Conservation (phyloP, 1,140 invertebrate genomes). For the Bombus waltoni region DNA sequence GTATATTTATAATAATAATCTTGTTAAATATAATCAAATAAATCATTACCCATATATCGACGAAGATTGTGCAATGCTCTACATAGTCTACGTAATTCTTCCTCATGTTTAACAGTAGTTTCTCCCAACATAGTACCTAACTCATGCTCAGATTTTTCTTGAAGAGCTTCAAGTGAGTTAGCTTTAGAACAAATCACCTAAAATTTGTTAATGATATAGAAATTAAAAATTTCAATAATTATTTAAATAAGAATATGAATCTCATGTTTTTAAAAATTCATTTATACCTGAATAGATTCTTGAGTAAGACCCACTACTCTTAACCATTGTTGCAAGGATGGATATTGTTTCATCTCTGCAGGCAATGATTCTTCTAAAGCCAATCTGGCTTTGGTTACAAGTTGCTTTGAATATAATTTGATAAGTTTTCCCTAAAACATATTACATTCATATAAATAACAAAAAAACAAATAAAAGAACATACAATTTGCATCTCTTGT, state of each 20-base stretch:
- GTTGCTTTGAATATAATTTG: slow-evolving; percentile 94
- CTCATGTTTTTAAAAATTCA: slow-evolving; percentile 2
- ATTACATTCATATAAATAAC: background rate
- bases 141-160: slow-evolving; percentile 93
- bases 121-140: slow-evolving; percentile 88
- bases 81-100: slow-evolving; percentile 91
- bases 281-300: slow-evolving; percentile 87
- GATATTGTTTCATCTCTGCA: slow-evolving; percentile 86
- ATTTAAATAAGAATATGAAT: background rate
- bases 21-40: slow-evolving; percentile 34
- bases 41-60: slow-evolving; percentile 88
- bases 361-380: slow-evolving; percentile 83
- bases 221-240: background rate
- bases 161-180: slow-evolving; percentile 89
- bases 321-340: slow-evolving; percentile 94
- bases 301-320: slow-evolving; percentile 92
- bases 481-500: background rate
- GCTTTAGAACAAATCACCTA: slow-evolving; percentile 84
- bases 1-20: slow-evolving; percentile 6
- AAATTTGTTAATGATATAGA: slow-evolving; percentile 48
- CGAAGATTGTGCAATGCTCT: slow-evolving; percentile 93
- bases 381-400: slow-evolving; percentile 92
- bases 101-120: slow-evolving; percentile 86
- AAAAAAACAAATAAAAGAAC: background rate
- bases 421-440: slow-evolving; percentile 92